Percentiles rank a stretch among this genome's conserved stretches.
Evolutionary conservation across 92 coral and sea anemone species (phyloP).

Genomic region (Chrysogorgia sp.): DNA sequence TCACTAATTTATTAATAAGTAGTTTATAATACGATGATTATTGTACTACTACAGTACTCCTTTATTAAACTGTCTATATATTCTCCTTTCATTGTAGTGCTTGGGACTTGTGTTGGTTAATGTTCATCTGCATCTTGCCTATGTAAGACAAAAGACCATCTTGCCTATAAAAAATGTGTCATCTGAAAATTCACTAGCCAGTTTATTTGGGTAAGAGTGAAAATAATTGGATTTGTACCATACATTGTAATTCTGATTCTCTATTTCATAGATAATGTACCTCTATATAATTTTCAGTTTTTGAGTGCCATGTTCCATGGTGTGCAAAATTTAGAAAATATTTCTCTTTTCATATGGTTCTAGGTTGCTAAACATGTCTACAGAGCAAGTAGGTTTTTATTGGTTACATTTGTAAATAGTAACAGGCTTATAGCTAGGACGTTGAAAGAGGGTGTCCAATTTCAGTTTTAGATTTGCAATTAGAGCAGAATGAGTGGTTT

Average conservation of each 20-base stretch:
- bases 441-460: no score
- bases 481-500: no score
- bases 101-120: conserved; percentile 33
- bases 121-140: conserved; percentile 1
- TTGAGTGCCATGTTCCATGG: background rate
- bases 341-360: conserved; percentile 15
- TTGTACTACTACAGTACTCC: background rate
- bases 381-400: conserved; percentile 93
- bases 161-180: background rate
- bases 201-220: conserved; percentile 30
- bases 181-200: background rate
- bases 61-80: background rate
- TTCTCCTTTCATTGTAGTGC: conserved; percentile 9
- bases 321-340: background rate
- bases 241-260: no score
- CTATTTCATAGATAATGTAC: no score
- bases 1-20: no score
- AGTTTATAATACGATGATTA: background rate
- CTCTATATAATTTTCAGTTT: background rate
- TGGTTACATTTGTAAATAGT: background rate
- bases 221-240: background rate
- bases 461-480: no score
- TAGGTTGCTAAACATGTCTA: conserved; percentile 82
- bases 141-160: conserved; percentile 16
- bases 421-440: no score